phyloP scores from a whole-genome alignment of 2,113 vertebrate species.

The Poeciliopsis retropinna region DNA sequence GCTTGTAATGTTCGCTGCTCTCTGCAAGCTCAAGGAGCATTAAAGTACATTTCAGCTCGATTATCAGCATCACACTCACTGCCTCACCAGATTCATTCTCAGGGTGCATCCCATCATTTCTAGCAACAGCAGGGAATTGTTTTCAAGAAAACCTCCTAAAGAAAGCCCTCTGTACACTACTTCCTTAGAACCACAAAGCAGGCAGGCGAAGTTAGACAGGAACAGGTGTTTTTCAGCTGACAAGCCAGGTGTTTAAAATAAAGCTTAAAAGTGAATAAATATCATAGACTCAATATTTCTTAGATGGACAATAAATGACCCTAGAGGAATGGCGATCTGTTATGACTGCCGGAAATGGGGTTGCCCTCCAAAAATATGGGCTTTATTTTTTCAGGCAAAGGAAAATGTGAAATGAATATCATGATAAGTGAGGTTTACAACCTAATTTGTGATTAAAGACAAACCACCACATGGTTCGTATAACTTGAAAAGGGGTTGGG shows the following conservation, averaged over 20 bases:
- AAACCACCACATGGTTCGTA: not conserved
- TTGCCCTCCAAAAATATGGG: not conserved
- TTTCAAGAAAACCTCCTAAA: not conserved
- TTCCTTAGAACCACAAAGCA: not conserved
- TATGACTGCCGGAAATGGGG: not conserved
- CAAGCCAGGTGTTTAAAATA: slow-evolving; percentile 7
- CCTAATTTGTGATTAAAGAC: not conserved
- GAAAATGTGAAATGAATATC: not conserved
- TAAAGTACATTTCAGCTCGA: not conserved
- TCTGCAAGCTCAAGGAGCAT: not conserved
- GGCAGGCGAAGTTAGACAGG: not conserved
- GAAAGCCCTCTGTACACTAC: not conserved
- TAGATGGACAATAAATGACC: not conserved
- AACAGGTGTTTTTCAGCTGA: not conserved
- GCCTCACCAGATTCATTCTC: not conserved
- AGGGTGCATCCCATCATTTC: not conserved
- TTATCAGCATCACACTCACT: not conserved
- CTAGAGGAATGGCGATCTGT: not conserved
- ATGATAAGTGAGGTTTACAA: not conserved
- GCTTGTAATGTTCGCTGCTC: not conserved
- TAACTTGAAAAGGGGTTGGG: not conserved
- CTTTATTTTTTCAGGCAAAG: not conserved
- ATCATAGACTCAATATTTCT: not conserved
- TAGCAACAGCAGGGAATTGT: not conserved
- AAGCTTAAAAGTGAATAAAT: not conserved